A percentile compares a stretch with the other conserved stretches of the same genome.
These are phyloP conservation scores for Otocyon megalotis DNA, from an alignment of 2,113 vertebrate genomes.

Conservation along the genomic window DNA sequence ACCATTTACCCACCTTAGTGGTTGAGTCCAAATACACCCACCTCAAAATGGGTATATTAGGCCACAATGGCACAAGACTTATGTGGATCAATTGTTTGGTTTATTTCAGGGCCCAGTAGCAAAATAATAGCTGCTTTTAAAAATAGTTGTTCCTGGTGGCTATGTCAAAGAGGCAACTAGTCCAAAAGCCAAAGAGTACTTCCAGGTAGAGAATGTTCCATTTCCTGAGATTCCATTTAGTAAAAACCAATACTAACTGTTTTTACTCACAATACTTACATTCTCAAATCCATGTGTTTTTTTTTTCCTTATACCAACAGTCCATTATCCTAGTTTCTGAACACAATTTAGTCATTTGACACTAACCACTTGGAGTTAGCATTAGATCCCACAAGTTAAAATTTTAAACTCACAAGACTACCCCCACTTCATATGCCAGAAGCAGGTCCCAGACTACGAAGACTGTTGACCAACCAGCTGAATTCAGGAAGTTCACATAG, in stretches of 20 bases:
- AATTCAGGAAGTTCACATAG: neutral
- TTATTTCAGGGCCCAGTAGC: neutral
- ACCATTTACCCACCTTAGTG: neutral
- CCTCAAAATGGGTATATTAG: neutral
- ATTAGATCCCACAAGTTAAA: neutral
- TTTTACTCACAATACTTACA: neutral
- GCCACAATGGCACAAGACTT: neutral
- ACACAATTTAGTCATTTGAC: neutral
- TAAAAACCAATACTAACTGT: neutral
- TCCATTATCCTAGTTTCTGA: neutral
- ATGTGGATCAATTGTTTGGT: neutral
- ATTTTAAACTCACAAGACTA: neutral
- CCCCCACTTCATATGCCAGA: neutral
- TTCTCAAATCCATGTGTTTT: neutral
- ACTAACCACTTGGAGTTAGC: neutral
- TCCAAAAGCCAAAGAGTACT: neutral
- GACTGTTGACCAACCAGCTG: neutral
- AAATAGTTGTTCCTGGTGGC: neutral
- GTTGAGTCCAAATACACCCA: neutral
- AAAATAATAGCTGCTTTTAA: neutral
- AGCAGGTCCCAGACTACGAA: neutral
- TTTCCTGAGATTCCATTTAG: neutral
- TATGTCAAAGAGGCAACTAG: neutral
- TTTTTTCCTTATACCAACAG: neutral
- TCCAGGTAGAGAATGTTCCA: neutral